phyloP scores from a whole-genome alignment of 2,113 vertebrate genomes.

The Nothocercus nigrocapillus region DNA sequence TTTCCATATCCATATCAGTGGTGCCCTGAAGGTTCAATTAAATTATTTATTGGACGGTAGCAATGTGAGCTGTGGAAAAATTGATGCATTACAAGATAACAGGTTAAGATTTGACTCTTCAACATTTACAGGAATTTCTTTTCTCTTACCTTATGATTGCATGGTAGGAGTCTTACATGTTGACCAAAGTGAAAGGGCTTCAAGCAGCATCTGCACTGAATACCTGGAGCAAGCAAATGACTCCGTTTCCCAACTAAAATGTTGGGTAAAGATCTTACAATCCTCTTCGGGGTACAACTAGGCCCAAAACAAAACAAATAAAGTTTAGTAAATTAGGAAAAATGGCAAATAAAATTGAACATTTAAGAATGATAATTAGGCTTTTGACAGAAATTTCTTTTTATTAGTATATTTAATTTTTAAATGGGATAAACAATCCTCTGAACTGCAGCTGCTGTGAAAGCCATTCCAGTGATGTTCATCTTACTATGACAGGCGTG shows the following conservation, averaged over 20 bases:
- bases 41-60: not conserved
- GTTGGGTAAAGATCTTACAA: constrained; percentile 63
- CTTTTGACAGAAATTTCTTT: not conserved
- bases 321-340: not conserved
- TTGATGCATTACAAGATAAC: not conserved
- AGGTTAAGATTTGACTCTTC: not conserved
- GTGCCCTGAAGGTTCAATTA: not conserved
- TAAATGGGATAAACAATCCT: not conserved
- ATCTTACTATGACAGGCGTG: not conserved
- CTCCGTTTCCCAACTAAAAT: constrained; percentile 66
- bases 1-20: not conserved
- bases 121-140: not conserved
- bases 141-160: constrained; percentile 78
- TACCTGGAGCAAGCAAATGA: constrained; percentile 73
- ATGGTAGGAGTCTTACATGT: constrained; percentile 70
- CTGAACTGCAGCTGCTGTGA: not conserved
- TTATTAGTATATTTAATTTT: not conserved
- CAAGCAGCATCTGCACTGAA: constrained; percentile 81
- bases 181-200: constrained; percentile 75
- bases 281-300: constrained; percentile 52
- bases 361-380: not conserved
- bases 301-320: constrained; percentile 25
- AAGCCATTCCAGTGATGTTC: not conserved
- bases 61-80: not conserved
- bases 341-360: not conserved